phyloP scores from a whole-genome alignment of 2,888 invertebrate genomes.

The Drosophila paranaensis region DNA sequence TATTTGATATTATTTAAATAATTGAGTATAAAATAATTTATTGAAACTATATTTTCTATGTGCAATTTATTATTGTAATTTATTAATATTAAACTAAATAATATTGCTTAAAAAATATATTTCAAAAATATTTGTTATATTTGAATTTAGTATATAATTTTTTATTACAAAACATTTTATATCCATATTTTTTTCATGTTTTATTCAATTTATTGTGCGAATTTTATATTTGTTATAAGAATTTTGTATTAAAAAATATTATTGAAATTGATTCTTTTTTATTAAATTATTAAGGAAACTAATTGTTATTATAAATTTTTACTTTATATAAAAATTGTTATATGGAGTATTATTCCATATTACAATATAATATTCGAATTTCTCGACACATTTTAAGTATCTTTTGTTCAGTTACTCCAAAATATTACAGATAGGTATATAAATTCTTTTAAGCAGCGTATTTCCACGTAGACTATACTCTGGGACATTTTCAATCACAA shows the following conservation, averaged over 20 bases:
- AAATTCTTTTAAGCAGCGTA: constrained; percentile 11
- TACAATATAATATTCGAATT: too few relatives aligned
- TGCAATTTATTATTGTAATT: neutral
- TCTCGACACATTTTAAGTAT: too few relatives aligned
- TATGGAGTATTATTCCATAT: too few relatives aligned
- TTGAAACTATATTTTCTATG: too few relatives aligned
- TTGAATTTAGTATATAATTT: neutral
- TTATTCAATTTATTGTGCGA: neutral
- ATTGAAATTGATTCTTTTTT: too few relatives aligned
- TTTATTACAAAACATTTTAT: neutral
- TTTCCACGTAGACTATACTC: neutral
- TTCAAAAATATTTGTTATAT: neutral
- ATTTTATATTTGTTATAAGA: too few relatives aligned
- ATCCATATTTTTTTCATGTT: neutral
- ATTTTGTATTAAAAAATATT: too few relatives aligned
- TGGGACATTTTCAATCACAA: neutral
- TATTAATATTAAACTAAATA: neutral
- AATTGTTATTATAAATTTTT: too few relatives aligned
- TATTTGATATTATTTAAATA: neutral
- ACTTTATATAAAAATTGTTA: too few relatives aligned
- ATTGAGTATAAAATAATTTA: neutral
- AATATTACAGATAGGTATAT: too few relatives aligned
- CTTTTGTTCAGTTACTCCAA: neutral
- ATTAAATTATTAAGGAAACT: too few relatives aligned
- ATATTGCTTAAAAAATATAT: too few relatives aligned